phyloP scores from a whole-genome alignment of 2,888 invertebrate genomes.

The Scaptomyza parva region DNA sequence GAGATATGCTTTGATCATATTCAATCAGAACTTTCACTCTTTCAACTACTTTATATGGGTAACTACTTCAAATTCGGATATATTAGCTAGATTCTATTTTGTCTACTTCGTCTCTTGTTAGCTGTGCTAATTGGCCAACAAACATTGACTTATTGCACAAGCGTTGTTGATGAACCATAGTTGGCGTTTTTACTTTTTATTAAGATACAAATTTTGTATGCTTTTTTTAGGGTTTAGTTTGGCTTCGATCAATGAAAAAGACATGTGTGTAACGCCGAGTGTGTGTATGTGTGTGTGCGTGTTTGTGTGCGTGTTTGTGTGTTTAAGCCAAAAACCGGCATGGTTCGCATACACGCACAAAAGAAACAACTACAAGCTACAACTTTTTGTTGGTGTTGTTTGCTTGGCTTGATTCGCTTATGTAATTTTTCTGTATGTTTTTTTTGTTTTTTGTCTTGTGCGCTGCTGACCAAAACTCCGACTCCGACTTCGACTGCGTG shows the following conservation, averaged over 20 bases:
- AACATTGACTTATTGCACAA: constrained; percentile 10
- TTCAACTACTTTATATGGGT: not conserved
- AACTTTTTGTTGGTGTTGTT: constrained; percentile 26
- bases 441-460: constrained; percentile 17
- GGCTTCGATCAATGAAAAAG: constrained; percentile 58
- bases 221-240: constrained; percentile 29
- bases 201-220: constrained; percentile 26
- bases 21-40: constrained; percentile 2
- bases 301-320: constrained; percentile 8
- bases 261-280: constrained; percentile 1
- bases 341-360: constrained; percentile 36
- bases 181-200: constrained; percentile 16
- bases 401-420: constrained; percentile 27
- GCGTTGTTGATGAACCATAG: constrained; percentile 11
- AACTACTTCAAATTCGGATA: not conserved
- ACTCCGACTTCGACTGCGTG: constrained; percentile 15
- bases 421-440: constrained; percentile 39
- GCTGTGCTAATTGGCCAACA: constrained; percentile 9
- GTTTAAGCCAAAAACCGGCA: constrained; percentile 57
- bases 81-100: constrained; percentile 1
- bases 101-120: not conserved
- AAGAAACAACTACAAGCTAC: constrained; percentile 17
- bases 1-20: not conserved
- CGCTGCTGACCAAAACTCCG: constrained; percentile 52
- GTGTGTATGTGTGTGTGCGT: constrained; percentile 14